Evolutionary conservation across 1,140 invertebrate species (phyloP).

Genomic region (Triops longicaudatus): DNA sequence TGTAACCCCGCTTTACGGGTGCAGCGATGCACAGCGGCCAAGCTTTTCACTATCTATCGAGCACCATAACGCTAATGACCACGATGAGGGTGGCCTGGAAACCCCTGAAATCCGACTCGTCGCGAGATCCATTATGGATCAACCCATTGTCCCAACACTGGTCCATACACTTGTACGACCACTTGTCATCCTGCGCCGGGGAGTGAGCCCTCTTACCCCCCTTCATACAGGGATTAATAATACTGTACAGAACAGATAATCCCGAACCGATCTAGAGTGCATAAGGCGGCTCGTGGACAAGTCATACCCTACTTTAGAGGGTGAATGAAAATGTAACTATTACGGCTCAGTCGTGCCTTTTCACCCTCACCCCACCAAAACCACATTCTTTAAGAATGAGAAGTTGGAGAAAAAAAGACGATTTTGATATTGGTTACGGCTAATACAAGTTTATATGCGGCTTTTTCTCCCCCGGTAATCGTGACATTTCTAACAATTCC

Average conservation of each 20-base stretch:
- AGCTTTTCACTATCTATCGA: conserved; percentile 2
- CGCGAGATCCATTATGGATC: background rate
- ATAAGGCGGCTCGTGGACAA: background rate
- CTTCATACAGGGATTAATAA: background rate
- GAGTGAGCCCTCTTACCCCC: no score
- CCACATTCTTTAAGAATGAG: background rate
- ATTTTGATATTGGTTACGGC: conserved; percentile 5
- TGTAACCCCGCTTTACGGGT: background rate
- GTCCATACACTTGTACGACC: background rate
- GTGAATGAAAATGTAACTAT: conserved; percentile 11
- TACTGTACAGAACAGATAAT: background rate
- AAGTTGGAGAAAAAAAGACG: background rate
- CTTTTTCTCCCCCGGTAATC: background rate
- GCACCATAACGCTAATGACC: conserved; percentile 6
- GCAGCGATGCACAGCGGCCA: background rate
- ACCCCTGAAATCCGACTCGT: background rate
- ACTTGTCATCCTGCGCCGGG: background rate
- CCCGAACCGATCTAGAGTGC: background rate
- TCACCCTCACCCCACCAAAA: background rate
- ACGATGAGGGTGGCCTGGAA: background rate
- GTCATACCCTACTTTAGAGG: background rate
- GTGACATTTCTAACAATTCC: background rate
- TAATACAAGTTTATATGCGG: background rate
- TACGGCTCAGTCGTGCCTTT: background rate
- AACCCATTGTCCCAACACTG: background rate